Percentiles rank a stretch among this genome's conserved stretches.
Conservation (phyloP, 2,113 vertebrate species). For the Onychorhynchus coronatus region DNA sequence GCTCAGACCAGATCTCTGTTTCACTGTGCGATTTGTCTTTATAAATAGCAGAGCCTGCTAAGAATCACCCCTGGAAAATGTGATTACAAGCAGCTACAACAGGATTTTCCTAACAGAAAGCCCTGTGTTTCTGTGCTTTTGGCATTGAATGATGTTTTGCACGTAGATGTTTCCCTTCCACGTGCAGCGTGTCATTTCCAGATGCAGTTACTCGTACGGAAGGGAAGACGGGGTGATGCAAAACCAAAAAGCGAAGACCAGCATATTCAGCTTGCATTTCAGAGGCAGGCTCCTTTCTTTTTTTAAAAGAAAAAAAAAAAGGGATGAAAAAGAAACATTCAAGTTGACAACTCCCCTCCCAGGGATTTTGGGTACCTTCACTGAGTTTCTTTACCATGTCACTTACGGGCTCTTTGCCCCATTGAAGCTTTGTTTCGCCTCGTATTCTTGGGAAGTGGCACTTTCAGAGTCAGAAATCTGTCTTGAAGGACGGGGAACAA, state of each 20-base stretch:
- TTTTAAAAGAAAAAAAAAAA: background rate
- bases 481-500: constrained; percentile 49
- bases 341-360: constrained; percentile 47
- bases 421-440: constrained; percentile 57
- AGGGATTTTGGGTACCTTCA: constrained; percentile 41
- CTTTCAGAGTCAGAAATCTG: constrained; percentile 60
- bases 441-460: constrained; percentile 55
- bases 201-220: background rate
- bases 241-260: background rate
- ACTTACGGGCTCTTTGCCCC: background rate
- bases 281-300: background rate
- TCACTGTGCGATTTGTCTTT: background rate
- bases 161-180: background rate
- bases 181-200: background rate
- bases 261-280: background rate
- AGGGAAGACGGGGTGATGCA: background rate
- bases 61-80: background rate
- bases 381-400: constrained; percentile 43
- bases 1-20: background rate
- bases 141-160: background rate
- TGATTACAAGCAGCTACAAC: background rate
- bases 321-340: constrained; percentile 40
- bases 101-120: background rate
- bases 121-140: fast-evolving
- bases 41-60: background rate